Percentiles rank a stretch among this genome's conserved stretches.
Conservation (phyloP, 2,888 invertebrate species). For the Lepidocyrtinus sp. region DNA sequence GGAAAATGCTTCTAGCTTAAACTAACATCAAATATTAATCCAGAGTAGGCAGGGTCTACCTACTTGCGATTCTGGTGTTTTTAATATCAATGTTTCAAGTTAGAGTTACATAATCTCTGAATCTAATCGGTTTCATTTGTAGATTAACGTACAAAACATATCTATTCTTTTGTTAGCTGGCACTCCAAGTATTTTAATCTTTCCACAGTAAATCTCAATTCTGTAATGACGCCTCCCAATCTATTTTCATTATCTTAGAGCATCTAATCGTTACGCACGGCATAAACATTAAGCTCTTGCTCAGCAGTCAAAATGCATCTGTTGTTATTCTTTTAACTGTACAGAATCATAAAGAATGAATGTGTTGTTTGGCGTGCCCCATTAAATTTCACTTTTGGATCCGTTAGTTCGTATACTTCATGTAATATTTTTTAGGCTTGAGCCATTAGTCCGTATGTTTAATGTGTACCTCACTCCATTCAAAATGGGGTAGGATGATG, state of each 20-base stretch:
- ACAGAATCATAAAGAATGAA: not conserved
- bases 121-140: no score
- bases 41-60: no score
- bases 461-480: no score
- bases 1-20: no score
- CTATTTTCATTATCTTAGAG: constrained; percentile 65
- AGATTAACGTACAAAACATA: no score
- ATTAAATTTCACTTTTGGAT: not conserved
- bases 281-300: not conserved
- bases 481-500: not conserved
- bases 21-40: no score
- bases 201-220: constrained; percentile 67
- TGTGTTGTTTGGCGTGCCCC: not conserved
- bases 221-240: constrained; percentile 64
- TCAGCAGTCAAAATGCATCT: not conserved
- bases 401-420: not conserved
- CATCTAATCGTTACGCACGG: constrained; percentile 35
- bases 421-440: not conserved
- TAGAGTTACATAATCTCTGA: no score
- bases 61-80: no score
- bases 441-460: not conserved
- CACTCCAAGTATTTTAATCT: constrained; percentile 14
- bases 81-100: no score
- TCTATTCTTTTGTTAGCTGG: no score
- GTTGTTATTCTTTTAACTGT: not conserved